A percentile compares a stretch with the other conserved stretches of the same genome.
phyloP scores from a whole-genome alignment of 2,797 vertebrate species.

The Austrolebias charrua region DNA sequence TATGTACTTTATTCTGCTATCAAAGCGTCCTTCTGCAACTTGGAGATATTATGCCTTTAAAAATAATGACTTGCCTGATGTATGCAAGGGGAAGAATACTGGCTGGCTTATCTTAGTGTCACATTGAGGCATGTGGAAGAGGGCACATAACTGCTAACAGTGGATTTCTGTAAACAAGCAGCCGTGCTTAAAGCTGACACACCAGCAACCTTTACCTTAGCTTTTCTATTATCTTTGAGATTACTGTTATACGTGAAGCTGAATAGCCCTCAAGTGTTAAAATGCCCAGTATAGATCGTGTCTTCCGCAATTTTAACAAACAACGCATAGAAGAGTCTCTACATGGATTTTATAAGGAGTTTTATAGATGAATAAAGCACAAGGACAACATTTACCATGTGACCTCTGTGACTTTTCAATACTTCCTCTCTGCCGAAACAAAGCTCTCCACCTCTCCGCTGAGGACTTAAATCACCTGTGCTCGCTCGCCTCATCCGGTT shows the following conservation, averaged over 20 bases:
- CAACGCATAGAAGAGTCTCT: conserved; percentile 27
- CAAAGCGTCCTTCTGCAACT: conserved; percentile 70
- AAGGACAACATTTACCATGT: conserved; percentile 55
- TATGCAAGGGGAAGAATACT: conserved; percentile 39
- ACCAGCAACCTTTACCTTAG: conserved; percentile 44
- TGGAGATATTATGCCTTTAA: conserved; percentile 69
- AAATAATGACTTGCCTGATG: conserved; percentile 68
- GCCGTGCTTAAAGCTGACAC: conserved; percentile 53
- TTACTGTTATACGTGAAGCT: conserved; percentile 52
- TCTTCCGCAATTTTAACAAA: conserved; percentile 62
- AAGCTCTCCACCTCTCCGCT: conserved; percentile 60
- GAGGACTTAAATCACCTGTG: conserved; percentile 74
- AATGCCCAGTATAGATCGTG: conserved; percentile 36
- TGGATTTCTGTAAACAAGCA: conserved; percentile 63
- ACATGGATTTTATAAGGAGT: conserved; percentile 45
- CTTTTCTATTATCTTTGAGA: conserved; percentile 41
- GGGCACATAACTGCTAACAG: conserved; percentile 61
- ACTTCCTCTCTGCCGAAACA: conserved; percentile 62
- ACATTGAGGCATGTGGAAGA: conserved; percentile 62
- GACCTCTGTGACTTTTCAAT: conserved; percentile 59
- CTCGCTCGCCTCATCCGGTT: conserved; percentile 72
- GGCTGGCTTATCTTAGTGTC: conserved; percentile 68
- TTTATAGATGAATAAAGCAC: conserved; percentile 44
- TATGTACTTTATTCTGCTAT: conserved; percentile 77
- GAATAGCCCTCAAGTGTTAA: conserved; percentile 45